These are phyloP conservation scores for Coleophora flavipennella DNA, from an alignment of 2,888 invertebrate genomes.

Conservation along the genomic window DNA sequence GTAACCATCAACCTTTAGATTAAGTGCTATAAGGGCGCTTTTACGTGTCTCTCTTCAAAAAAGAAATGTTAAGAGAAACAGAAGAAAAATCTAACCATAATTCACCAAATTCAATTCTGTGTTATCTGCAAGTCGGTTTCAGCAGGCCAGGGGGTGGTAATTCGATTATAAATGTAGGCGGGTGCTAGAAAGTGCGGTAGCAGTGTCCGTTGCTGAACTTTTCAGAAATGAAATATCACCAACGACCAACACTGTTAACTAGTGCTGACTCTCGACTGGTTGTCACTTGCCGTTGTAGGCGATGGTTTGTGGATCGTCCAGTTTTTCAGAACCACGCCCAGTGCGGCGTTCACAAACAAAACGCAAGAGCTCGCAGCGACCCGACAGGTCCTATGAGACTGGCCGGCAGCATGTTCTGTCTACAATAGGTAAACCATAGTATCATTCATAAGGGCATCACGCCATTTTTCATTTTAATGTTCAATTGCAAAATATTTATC, in stretches of 20 bases:
- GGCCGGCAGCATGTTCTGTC: constrained; percentile 65
- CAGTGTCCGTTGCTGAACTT: constrained; percentile 69
- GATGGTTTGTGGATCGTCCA: constrained; percentile 73
- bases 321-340: constrained; percentile 72
- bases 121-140: constrained; percentile 34
- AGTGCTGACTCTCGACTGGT: constrained; percentile 47
- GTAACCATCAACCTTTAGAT: neutral
- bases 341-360: constrained; percentile 62
- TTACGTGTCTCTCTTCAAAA: too few relatives aligned
- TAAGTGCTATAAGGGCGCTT: constrained; percentile 7
- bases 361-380: constrained; percentile 56
- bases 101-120: constrained; percentile 34
- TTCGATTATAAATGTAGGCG: constrained; percentile 34
- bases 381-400: constrained; percentile 56
- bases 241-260: constrained; percentile 62
- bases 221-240: constrained; percentile 60
- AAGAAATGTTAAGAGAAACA: too few relatives aligned
- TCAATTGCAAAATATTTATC: constrained; percentile 23
- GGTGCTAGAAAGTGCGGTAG: constrained; percentile 45
- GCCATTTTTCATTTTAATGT: constrained; percentile 52
- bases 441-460: constrained; percentile 66
- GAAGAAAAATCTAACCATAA: too few relatives aligned
- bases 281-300: constrained; percentile 67
- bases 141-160: constrained; percentile 45
- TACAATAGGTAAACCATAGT: constrained; percentile 70